These are phyloP conservation scores for Cyanoderma ruficeps DNA, from an alignment of 2,113 vertebrate species.

Conservation along the genomic window DNA sequence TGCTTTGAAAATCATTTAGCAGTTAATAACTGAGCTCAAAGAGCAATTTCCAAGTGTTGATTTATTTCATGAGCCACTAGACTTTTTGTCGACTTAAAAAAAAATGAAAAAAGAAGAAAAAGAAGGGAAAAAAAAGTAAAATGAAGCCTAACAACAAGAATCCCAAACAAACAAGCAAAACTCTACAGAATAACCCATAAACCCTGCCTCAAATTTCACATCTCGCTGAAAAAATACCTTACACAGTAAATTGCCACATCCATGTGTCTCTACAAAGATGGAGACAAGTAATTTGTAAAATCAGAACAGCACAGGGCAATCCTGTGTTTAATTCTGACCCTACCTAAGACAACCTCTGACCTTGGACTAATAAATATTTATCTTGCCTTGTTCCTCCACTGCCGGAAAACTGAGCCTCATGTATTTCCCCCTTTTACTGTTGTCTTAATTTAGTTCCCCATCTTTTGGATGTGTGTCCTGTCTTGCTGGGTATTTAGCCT, in stretches of 20 bases:
- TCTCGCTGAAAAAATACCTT: background rate
- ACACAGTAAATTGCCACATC: background rate
- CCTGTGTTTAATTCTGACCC: background rate
- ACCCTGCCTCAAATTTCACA: background rate
- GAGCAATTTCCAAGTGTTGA: background rate
- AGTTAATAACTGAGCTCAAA: constrained; percentile 14
- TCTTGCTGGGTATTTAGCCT: background rate
- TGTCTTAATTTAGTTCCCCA: background rate
- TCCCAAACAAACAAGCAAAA: background rate
- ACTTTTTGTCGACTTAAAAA: background rate
- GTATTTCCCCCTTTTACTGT: background rate
- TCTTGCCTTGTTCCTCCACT: background rate
- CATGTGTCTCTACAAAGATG: background rate
- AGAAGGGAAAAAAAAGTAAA: fast-evolving
- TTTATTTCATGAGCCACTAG: background rate
- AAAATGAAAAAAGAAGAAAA: background rate
- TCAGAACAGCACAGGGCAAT: background rate
- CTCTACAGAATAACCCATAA: background rate
- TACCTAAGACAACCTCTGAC: background rate
- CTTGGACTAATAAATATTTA: background rate
- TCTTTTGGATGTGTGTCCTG: background rate
- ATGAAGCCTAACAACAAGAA: background rate
- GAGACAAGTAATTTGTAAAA: background rate
- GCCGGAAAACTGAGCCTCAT: background rate
- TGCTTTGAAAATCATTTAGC: constrained; percentile 26